Evolutionary conservation across 2,113 vertebrate species (phyloP).

Genomic region (Perognathus longimembris): DNA sequence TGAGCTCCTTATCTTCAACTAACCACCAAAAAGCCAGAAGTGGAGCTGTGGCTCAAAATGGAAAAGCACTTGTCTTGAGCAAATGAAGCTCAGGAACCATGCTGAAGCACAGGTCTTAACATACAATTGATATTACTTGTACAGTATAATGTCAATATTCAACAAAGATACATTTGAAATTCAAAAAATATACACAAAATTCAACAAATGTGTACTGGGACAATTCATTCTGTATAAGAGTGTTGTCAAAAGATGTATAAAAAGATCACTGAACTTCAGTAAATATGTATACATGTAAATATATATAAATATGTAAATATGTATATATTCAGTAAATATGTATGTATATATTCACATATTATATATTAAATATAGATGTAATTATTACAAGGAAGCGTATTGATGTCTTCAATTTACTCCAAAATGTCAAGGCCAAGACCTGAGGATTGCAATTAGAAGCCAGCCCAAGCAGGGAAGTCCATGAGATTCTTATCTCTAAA

Average conservation of each 20-base stretch:
- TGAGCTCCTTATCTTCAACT: too few species aligned
- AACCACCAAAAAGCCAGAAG: too few species aligned
- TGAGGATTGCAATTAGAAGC: too few species aligned
- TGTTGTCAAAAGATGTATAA: slow-evolving; percentile 27
- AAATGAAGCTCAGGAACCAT: too few species aligned
- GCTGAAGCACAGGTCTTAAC: not conserved
- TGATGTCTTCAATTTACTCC: not conserved
- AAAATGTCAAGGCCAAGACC: not conserved
- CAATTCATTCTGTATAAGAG: not conserved
- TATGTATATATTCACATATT: not conserved
- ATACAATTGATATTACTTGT: not conserved
- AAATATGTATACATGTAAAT: slow-evolving; percentile 38
- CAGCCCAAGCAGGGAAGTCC: too few species aligned
- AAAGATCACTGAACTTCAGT: not conserved
- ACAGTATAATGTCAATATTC: not conserved
- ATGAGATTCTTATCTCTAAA: too few species aligned
- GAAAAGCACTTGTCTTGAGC: too few species aligned
- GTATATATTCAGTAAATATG: too few species aligned
- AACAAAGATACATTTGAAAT: slow-evolving; percentile 59
- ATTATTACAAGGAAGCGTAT: not conserved
- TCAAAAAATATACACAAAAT: slow-evolving; percentile 23
- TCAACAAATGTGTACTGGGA: not conserved
- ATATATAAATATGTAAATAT: too few species aligned
- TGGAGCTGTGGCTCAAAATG: too few species aligned
- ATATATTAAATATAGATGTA: not conserved